phyloP scores from a whole-genome alignment of 2,797 vertebrate species.

The Poecilia picta region DNA sequence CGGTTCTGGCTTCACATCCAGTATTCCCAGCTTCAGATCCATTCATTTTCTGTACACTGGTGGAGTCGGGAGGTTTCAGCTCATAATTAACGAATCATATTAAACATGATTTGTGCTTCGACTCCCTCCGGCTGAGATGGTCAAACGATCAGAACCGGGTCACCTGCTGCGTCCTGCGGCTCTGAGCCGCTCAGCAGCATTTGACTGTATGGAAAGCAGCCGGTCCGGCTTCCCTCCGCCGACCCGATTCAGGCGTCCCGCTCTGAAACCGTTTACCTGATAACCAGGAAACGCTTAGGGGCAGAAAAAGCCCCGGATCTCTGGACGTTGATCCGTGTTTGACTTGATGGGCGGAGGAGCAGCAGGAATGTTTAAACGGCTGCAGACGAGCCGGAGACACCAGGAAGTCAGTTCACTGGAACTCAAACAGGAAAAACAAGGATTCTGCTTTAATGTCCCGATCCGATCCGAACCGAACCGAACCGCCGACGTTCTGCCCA shows the following conservation, averaged over 20 bases:
- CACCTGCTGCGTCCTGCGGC: not conserved
- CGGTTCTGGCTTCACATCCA: not conserved
- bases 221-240: slow-evolving; percentile 3
- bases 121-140: not conserved
- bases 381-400: not conserved
- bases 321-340: slow-evolving; percentile 11
- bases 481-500: too few relatives aligned
- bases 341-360: slow-evolving; percentile 13
- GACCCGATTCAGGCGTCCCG: slow-evolving; percentile 16
- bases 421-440: not conserved
- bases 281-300: not conserved
- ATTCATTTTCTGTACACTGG: too few relatives aligned
- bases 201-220: slow-evolving; percentile 56
- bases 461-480: not conserved
- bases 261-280: slow-evolving; percentile 9
- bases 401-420: not conserved
- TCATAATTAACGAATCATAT: not conserved
- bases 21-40: not conserved
- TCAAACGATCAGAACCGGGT: not conserved
- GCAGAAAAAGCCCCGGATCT: not conserved
- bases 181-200: slow-evolving; percentile 17
- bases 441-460: not conserved
- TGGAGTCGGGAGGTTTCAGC: too few relatives aligned
- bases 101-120: not conserved
- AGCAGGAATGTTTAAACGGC: slow-evolving; percentile 13